A percentile compares a stretch with the other conserved stretches of the same genome.
Conservation (phyloP, 1,140 invertebrate genomes). For the Drosophila lacertosa region DNA sequence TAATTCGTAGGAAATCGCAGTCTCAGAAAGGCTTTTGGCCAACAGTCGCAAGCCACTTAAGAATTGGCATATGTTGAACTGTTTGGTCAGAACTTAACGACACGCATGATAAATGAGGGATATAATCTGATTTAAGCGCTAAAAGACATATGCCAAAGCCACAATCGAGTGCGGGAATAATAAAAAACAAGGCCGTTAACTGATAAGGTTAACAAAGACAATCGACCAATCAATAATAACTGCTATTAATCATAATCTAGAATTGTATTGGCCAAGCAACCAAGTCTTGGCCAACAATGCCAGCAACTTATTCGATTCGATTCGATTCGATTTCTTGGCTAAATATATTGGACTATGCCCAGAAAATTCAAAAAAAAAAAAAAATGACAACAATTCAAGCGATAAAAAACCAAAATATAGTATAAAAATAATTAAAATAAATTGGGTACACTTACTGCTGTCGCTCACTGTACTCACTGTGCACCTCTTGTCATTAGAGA, state of each 20-base stretch:
- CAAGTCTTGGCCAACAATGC: conserved; percentile 20
- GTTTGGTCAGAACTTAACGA: conserved; percentile 20
- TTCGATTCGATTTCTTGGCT: neutral
- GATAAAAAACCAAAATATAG: neutral
- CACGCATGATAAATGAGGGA: conserved; percentile 18
- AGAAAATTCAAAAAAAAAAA: conserved; percentile 39
- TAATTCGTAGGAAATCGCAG: too few relatives aligned
- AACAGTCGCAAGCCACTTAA: neutral
- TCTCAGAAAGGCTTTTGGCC: too few relatives aligned
- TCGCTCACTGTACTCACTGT: conserved; percentile 21
- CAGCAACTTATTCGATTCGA: neutral
- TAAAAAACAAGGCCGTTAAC: conserved; percentile 42
- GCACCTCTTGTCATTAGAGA: conserved; percentile 68
- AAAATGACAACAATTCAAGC: neutral
- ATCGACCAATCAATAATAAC: conserved; percentile 38
- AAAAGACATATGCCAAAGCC: conserved; percentile 37
- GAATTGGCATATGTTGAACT: conserved; percentile 1
- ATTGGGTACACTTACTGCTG: neutral
- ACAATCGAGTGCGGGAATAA: conserved; percentile 10
- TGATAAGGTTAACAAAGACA: conserved; percentile 34
- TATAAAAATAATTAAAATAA: too few relatives aligned
- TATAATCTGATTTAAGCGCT: conserved; percentile 22
- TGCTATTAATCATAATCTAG: too few relatives aligned
- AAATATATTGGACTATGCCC: conserved; percentile 53
- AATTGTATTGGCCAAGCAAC: neutral